A percentile compares a stretch with the other conserved stretches of the same genome.
These are phyloP conservation scores for Enteromius thamalakanensis DNA, from an alignment of 2,797 vertebrate genomes.

Conservation along the genomic window DNA sequence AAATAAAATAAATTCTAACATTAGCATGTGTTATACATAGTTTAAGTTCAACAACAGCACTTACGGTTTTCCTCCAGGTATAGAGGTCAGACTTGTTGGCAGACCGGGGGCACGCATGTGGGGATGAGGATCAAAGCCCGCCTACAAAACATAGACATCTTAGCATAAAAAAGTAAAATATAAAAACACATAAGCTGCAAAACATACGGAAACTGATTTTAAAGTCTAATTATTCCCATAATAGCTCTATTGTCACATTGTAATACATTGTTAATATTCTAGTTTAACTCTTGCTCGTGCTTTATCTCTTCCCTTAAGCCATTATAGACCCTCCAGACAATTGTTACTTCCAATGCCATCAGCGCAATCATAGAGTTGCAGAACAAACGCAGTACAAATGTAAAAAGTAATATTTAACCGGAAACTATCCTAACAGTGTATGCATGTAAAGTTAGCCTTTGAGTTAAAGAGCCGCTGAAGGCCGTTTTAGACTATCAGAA, in stretches of 20 bases:
- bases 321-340: conserved; percentile 51
- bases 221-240: background rate
- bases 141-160: conserved; percentile 61
- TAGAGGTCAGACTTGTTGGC: conserved; percentile 89
- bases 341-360: conserved; percentile 56
- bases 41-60: conserved; percentile 60
- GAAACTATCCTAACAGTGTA: conserved; percentile 1
- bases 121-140: conserved; percentile 91
- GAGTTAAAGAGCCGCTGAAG: background rate
- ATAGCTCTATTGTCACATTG: background rate
- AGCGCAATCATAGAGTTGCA: conserved; percentile 61
- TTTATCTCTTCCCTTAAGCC: conserved; percentile 33
- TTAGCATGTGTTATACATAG: background rate
- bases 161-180: background rate
- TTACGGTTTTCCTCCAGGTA: conserved; percentile 96
- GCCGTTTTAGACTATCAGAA: background rate
- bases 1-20: background rate
- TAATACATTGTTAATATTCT: conserved; percentile 19
- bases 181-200: conserved; percentile 10
- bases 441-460: background rate
- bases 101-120: conserved; percentile 91
- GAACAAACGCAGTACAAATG: conserved; percentile 57
- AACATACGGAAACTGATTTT: background rate
- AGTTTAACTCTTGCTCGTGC: background rate
- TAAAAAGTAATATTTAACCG: conserved; percentile 64